Percentiles rank a stretch among this genome's conserved stretches.
Conservation (phyloP, 1,140 invertebrate genomes). For the Platorchestia sp. region DNA sequence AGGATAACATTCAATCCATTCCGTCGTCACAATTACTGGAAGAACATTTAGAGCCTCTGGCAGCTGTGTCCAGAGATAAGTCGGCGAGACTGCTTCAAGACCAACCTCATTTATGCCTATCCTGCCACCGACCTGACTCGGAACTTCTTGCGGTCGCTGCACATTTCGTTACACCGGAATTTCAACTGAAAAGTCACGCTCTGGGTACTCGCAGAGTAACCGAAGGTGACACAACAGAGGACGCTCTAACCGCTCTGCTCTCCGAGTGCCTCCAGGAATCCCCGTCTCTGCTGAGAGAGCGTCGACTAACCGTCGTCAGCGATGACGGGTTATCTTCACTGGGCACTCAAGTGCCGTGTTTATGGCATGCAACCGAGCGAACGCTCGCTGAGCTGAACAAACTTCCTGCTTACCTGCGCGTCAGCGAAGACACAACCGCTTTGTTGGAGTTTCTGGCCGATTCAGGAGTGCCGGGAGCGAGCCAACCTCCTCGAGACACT, state of each 20-base stretch:
- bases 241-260: constrained; percentile 59
- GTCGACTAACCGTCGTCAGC: constrained; percentile 64
- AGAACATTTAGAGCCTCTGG: constrained; percentile 63
- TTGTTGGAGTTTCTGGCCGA: constrained; percentile 63
- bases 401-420: constrained; percentile 62
- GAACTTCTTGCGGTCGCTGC: constrained; percentile 63
- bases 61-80: constrained; percentile 60
- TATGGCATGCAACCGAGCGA: constrained; percentile 64
- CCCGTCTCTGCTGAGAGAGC: constrained; percentile 62
- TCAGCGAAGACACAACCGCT: constrained; percentile 64
- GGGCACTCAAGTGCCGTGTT: constrained; percentile 63
- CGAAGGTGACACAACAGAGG: constrained; percentile 61
- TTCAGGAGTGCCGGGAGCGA: constrained; percentile 60
- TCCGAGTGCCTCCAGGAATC: constrained; percentile 64
- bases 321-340: constrained; percentile 62
- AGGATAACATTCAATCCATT: constrained; percentile 61
- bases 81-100: constrained; percentile 62
- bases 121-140: constrained; percentile 62
- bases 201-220: constrained; percentile 58
- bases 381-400: constrained; percentile 62
- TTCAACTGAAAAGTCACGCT: constrained; percentile 64
- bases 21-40: constrained; percentile 63
- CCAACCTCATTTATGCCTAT: constrained; percentile 64
- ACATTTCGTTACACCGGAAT: constrained; percentile 65
- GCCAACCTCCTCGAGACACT: constrained; percentile 62